These are phyloP conservation scores for Paragorgia papillata DNA, from an alignment of 92 coral and sea anemone species.

Conservation along the genomic window DNA sequence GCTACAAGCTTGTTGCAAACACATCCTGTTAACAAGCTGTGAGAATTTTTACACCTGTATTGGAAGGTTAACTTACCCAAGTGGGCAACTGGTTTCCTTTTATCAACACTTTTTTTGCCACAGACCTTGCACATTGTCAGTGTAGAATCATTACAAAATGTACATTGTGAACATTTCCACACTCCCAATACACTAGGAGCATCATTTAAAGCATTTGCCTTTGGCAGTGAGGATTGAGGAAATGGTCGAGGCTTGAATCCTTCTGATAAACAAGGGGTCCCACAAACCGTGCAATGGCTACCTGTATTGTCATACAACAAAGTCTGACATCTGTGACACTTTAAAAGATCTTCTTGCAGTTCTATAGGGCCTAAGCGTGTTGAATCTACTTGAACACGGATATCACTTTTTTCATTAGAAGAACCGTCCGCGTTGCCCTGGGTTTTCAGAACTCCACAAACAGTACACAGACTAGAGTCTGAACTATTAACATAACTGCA, in stretches of 20 bases:
- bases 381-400: constrained; percentile 53
- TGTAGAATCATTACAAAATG: constrained; percentile 69
- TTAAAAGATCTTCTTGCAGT: constrained; percentile 69
- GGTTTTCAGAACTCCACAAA: constrained; percentile 59
- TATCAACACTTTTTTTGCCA: constrained; percentile 49
- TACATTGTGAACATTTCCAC: constrained; percentile 87
- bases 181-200: constrained; percentile 53
- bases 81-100: background rate
- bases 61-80: background rate
- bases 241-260: constrained; percentile 96
- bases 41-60: background rate
- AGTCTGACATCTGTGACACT: constrained; percentile 90
- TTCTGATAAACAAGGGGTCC: constrained; percentile 74
- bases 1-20: too few relatives aligned
- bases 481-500: constrained; percentile 71
- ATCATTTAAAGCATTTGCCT: constrained; percentile 44
- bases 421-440: constrained; percentile 1
- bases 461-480: constrained; percentile 55
- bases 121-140: constrained; percentile 68
- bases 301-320: constrained; percentile 79
- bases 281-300: constrained; percentile 77
- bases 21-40: too few relatives aligned
- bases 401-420: constrained; percentile 16
- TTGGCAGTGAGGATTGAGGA: constrained; percentile 86
- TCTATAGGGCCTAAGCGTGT: constrained; percentile 66